phyloP scores from a whole-genome alignment of 1,140 invertebrate species.

The Penaeus indicus region DNA sequence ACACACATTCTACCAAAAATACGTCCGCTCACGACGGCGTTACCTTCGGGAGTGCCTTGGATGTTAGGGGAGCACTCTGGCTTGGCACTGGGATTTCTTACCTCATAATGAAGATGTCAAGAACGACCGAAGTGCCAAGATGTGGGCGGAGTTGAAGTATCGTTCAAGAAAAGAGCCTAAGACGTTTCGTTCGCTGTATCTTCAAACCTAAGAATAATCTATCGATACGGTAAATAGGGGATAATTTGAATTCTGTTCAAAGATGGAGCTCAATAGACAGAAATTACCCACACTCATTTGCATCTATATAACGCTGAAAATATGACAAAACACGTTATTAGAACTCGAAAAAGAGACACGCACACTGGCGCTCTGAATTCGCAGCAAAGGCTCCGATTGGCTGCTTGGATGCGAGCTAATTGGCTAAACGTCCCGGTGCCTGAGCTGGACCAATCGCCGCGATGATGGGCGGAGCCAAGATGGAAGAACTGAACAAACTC shows the following conservation, averaged over 20 bases:
- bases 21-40: neutral
- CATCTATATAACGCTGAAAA: neutral
- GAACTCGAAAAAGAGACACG: neutral
- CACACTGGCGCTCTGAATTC: neutral
- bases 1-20: neutral
- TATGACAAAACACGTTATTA: neutral
- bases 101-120: constrained; percentile 50
- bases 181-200: constrained; percentile 12
- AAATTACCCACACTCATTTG: too few relatives aligned
- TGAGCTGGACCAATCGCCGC: constrained; percentile 8
- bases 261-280: neutral
- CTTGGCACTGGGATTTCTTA: constrained; percentile 38
- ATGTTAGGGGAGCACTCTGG: constrained; percentile 1
- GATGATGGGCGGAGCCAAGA: neutral
- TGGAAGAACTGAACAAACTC: constrained; percentile 3
- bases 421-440: constrained; percentile 27
- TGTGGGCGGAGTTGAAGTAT: constrained; percentile 25
- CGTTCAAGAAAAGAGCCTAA: neutral
- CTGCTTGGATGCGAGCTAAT: neutral
- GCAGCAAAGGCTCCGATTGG: constrained; percentile 9
- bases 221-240: neutral
- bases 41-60: constrained; percentile 23
- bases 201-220: too few relatives aligned
- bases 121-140: constrained; percentile 34
- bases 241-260: neutral